Conservation (phyloP, 2,797 vertebrate genomes). For the Chrosomus eos region DNA sequence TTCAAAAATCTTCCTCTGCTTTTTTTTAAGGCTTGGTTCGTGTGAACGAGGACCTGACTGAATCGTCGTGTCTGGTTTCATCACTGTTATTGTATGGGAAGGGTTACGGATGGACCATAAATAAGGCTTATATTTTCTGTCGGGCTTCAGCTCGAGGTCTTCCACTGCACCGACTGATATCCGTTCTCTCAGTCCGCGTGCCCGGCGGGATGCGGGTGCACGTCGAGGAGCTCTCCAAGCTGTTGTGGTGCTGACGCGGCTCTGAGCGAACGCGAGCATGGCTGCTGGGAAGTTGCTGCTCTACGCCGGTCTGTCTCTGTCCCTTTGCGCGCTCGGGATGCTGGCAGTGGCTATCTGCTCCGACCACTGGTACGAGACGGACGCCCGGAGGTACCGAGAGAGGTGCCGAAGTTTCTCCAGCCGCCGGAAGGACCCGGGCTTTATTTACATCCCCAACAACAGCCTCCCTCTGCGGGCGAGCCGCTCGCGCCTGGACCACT, state of each 20-base stretch:
- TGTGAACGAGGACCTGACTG: slow-evolving; percentile 9
- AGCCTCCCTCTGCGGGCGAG: slow-evolving; percentile 95
- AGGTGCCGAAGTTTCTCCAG: slow-evolving; percentile 95
- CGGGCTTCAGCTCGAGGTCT: slow-evolving; percentile 54
- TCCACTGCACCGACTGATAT: slow-evolving; percentile 8
- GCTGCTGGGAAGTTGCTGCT: slow-evolving; percentile 98
- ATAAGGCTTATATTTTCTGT: slow-evolving; percentile 65
- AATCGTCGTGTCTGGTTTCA: slow-evolving; percentile 44
- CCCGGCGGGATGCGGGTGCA: slow-evolving; percentile 56
- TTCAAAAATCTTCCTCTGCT: not conserved
- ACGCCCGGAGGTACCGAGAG: slow-evolving; percentile 95
- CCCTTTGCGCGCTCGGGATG: slow-evolving; percentile 96
- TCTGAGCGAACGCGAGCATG: slow-evolving; percentile 82
- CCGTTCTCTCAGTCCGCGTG: slow-evolving; percentile 43
- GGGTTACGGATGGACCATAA: slow-evolving; percentile 66
- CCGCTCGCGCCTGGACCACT: slow-evolving; percentile 87
- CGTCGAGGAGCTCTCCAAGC: slow-evolving; percentile 75
- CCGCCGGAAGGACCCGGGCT: slow-evolving; percentile 94
- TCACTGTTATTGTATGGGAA: slow-evolving; percentile 50
- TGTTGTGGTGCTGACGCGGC: slow-evolving; percentile 83
- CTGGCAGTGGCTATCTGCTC: slow-evolving; percentile 98
- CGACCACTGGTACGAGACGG: slow-evolving; percentile 99
- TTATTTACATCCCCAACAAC: slow-evolving; percentile 99
- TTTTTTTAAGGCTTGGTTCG: slow-evolving; percentile 40
- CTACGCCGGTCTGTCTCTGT: slow-evolving; percentile 95